A percentile compares a stretch with the other conserved stretches of the same genome.
Evolutionary conservation across 2,888 invertebrate species (phyloP).

Genomic region (Erebia ligea): DNA sequence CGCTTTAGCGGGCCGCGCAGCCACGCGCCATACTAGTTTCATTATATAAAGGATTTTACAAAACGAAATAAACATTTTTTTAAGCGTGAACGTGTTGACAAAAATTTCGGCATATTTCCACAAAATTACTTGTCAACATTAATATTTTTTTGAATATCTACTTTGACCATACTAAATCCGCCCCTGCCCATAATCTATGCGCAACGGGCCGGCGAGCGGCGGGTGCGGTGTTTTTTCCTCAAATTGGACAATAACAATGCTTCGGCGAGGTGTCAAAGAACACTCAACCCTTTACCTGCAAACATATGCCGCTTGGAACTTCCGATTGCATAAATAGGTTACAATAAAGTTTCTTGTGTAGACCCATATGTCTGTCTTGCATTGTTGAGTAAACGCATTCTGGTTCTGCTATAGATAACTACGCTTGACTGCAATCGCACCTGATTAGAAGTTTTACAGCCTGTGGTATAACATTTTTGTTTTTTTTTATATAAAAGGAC

Average conservation of each 20-base stretch:
- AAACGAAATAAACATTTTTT: too few relatives aligned
- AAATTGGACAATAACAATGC: conserved; percentile 65
- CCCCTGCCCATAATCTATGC: conserved; percentile 55
- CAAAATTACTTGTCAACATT: not conserved
- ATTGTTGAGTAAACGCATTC: not conserved
- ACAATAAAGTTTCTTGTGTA: conserved; percentile 10
- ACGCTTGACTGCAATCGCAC: not conserved
- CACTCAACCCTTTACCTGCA: conserved; percentile 70
- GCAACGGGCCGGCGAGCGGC: conserved; percentile 58
- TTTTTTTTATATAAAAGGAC: too few relatives aligned
- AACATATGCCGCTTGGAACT: conserved; percentile 60
- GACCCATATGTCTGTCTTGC: conserved; percentile 18
- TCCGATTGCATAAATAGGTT: conserved; percentile 53
- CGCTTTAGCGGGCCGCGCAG: too few relatives aligned
- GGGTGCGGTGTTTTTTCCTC: conserved; percentile 61
- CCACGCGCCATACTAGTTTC: too few relatives aligned
- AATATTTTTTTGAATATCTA: not conserved
- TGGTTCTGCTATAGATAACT: not conserved
- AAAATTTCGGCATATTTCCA: too few relatives aligned
- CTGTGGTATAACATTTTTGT: not conserved
- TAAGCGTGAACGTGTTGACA: too few relatives aligned
- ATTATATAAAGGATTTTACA: too few relatives aligned
- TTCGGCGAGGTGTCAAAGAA: conserved; percentile 68
- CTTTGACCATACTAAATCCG: conserved; percentile 45
- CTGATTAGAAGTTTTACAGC: not conserved